Evolutionary conservation across 2,113 vertebrate genomes (phyloP), one percentile per base, ranked within the genome.

Genomic region (Hippocampus barbouri): DNA sequence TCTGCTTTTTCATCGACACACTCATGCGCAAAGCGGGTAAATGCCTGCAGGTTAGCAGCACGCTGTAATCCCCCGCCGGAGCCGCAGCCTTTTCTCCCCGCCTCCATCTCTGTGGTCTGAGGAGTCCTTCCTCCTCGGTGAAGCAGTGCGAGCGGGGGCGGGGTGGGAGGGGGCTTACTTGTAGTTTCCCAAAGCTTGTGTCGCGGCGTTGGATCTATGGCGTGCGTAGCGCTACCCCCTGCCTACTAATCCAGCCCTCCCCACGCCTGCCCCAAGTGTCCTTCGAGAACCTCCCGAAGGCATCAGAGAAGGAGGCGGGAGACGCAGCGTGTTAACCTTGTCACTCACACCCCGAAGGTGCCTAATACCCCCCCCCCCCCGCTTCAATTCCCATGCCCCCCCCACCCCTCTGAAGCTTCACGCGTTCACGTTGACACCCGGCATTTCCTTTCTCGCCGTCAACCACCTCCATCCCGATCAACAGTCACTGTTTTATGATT

Each of bases 21-120:
- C 66, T 77, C 69, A 69, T 43, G 79, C 61, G 74, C 66, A 78
- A 83, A 80, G 85, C 83, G 83, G 81, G 89, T 86, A 92, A 93
- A 88, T 87, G 93, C 89, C 92, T 91, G 85, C 85, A 93, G 90
- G 94, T 93, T 92, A 93, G 84, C 91, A 83, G 86, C 89, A 75
- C 91, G 84, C 91, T 91, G 88, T 89, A 62, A 83, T 93, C 92
- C 92, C 34, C 91, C 88, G 79, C 86, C 84, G 91, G 81, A 84
- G 83, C 74, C 34, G 12, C 70, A 53, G 79, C 60, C 82, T 86
- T 53, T 84, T 82, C 80, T 84, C 78, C 70, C 64, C 34, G 72
- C 76, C 66, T 81, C 81, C 69, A 74, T 82, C 78, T 73, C 71
- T 80, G 51, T 78, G 91, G 92, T 92, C 93, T 90, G 89, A 89